Evolutionary conservation across 2,888 invertebrate species (phyloP), one percentile per base, ranked within the genome.

Genomic region (Drosophila birchii): DNA sequence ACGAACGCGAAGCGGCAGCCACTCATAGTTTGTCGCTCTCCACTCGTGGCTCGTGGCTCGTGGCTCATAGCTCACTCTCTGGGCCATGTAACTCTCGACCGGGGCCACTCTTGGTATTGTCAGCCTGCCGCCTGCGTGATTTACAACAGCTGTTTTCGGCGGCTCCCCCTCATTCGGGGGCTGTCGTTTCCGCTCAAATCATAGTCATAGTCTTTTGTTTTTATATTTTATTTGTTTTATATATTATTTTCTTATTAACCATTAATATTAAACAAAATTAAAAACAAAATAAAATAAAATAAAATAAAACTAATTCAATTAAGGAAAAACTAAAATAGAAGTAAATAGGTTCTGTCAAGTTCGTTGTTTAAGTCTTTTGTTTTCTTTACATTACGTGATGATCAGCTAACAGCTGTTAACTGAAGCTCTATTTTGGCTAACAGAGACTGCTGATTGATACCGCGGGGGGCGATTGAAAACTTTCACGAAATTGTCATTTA

Each of bases 121-220:
- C 34, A 3, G 11, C 45, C 45, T 26, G 62, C 56, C 6, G 39
- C 18, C 39, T 70, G 77, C 76, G 83, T 89, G 89, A 88, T 89
- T 89, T 90, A 88, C 78, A 77, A 78, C 76, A 80, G 78, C 79
- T 80, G 78, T 79, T 76, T 61, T 55, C 41, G 68, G 68, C 56
- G 57, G 47, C 67, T 54, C 53, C 45, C 32, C 69, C 69, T 56
- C 56, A 16, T 85, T 72, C 66, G 34, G 34, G 61, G 34, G 51
- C 63, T 74, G 82, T 72, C 85, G 79, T 84, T 82, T 82, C 82
- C 82, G 83, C 87, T 87, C n/a, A 36, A 59, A 51, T 53, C 69
- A 41, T 44, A 72, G 71, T 23, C 23, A 23, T 23, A 23, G 23
- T 23, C 23, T 23, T 23, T 23, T 23, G 23, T 23, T 3, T 23